These are phyloP conservation scores for Formica selysi DNA, from an alignment of 1,140 invertebrate genomes.

Conservation along the genomic window DNA sequence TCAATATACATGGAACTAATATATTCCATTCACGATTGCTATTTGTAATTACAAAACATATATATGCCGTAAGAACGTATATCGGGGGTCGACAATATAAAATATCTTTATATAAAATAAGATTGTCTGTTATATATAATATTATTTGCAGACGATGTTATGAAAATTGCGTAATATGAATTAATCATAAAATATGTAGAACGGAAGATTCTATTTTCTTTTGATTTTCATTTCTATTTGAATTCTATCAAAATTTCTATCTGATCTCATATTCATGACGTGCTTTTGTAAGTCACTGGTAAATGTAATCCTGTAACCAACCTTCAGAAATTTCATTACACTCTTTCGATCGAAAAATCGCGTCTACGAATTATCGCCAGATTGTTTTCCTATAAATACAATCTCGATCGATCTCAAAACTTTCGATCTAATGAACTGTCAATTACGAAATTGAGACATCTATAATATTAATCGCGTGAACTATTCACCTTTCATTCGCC, in stretches of 20 bases:
- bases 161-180: neutral
- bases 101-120: neutral
- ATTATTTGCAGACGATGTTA: neutral
- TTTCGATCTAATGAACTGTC: slow-evolving; percentile 10
- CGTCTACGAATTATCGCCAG: neutral
- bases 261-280: neutral
- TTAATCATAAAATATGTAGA: neutral
- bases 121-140: neutral
- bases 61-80: neutral
- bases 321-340: slow-evolving; percentile 6
- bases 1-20: neutral
- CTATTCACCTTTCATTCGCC: slow-evolving; percentile 33
- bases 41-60: neutral
- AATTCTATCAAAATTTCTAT: slow-evolving; percentile 6
- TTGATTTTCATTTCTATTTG: too few relatives aligned
- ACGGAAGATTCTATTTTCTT: neutral
- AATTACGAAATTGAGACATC: slow-evolving; percentile 36
- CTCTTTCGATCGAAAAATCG: neutral
- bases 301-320: neutral
- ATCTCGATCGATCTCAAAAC: neutral
- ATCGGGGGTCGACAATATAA: neutral
- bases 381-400: slow-evolving; percentile 3
- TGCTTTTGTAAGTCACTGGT: neutral
- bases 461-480: slow-evolving; percentile 43
- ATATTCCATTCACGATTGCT: neutral